Percentiles rank a stretch among this genome's conserved stretches.
Evolutionary conservation across 2,888 invertebrate genomes (phyloP).

Genomic region (Stenurella melanura): DNA sequence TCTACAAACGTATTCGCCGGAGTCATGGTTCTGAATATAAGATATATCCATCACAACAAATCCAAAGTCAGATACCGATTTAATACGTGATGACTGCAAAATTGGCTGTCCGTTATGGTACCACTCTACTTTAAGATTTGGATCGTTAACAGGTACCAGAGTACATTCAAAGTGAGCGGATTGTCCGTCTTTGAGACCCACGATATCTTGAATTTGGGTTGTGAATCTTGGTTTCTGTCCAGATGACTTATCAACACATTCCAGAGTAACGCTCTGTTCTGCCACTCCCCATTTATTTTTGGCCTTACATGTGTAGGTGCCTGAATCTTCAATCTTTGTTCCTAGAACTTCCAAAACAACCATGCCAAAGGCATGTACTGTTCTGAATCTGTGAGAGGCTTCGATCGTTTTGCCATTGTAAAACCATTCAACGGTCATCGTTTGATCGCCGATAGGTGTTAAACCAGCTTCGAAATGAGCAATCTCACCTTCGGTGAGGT

Average conservation of each 20-base stretch:
- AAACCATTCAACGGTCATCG: constrained; percentile 97
- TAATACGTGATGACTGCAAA: constrained; percentile 91
- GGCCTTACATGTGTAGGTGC: constrained; percentile 90
- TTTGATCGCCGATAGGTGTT: constrained; percentile 94
- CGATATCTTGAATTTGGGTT: constrained; percentile 88
- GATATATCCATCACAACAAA: constrained; percentile 96
- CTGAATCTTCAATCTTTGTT: constrained; percentile 94
- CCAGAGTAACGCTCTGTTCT: constrained; percentile 88
- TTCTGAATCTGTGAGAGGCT: constrained; percentile 92
- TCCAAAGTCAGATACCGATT: constrained; percentile 96
- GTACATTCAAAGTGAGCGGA: constrained; percentile 97
- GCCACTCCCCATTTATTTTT: constrained; percentile 93
- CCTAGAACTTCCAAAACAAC: constrained; percentile 97
- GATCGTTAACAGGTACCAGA: constrained; percentile 94
- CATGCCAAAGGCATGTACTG: constrained; percentile 98
- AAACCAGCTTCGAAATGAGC: constrained; percentile 98
- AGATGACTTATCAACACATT: constrained; percentile 88
- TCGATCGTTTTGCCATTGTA: constrained; percentile 92
- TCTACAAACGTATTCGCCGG: constrained; percentile 94
- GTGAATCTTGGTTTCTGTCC: constrained; percentile 93
- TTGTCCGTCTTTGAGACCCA: constrained; percentile 92
- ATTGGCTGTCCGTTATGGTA: constrained; percentile 95
- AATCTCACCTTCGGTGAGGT: constrained; percentile 94
- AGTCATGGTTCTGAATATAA: constrained; percentile 94
- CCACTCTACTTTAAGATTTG: constrained; percentile 96